These are phyloP conservation scores for Cecidostiba fungosa DNA, from an alignment of 2,888 invertebrate species.

Conservation along the genomic window DNA sequence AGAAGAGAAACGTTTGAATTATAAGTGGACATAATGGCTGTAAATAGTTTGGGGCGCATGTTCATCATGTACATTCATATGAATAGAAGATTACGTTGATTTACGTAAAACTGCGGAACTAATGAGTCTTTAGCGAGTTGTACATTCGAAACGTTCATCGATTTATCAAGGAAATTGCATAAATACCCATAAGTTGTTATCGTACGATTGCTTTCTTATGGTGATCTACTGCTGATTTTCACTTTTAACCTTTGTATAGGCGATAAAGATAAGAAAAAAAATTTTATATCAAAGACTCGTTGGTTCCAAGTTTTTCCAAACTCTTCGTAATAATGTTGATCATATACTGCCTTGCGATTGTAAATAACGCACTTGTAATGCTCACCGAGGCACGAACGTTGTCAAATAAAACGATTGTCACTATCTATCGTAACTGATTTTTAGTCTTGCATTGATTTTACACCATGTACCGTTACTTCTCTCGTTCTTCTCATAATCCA, in stretches of 20 bases:
- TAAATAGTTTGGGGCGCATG: slow-evolving; percentile 38
- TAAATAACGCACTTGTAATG: slow-evolving; percentile 58
- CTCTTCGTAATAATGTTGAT: not conserved
- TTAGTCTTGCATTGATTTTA: slow-evolving; percentile 26
- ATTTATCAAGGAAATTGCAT: slow-evolving; percentile 15
- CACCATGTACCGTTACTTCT: slow-evolving; percentile 4
- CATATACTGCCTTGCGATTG: slow-evolving; percentile 35
- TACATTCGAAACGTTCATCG: not conserved
- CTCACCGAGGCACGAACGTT: slow-evolving; percentile 38
- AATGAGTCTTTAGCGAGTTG: not conserved
- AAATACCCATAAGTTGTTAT: not conserved
- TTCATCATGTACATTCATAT: slow-evolving; percentile 11
- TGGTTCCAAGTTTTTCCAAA: slow-evolving; percentile 11
- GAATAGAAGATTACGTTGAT: slow-evolving; percentile 19
- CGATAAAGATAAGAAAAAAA: not conserved
- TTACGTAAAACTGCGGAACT: slow-evolving; percentile 21
- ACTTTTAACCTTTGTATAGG: not conserved
- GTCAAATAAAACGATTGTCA: slow-evolving; percentile 58
- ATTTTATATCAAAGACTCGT: not conserved
- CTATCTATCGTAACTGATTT: slow-evolving; percentile 37
- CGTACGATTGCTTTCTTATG: not conserved
- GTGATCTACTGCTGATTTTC: not conserved
- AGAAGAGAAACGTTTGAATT: slow-evolving; percentile 1
- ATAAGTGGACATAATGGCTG: slow-evolving; percentile 39
- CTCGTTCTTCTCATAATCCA: slow-evolving; percentile 4